These are phyloP conservation scores for Lasiurus borealis DNA, from an alignment of 2,113 vertebrate species.

Conservation along the genomic window DNA sequence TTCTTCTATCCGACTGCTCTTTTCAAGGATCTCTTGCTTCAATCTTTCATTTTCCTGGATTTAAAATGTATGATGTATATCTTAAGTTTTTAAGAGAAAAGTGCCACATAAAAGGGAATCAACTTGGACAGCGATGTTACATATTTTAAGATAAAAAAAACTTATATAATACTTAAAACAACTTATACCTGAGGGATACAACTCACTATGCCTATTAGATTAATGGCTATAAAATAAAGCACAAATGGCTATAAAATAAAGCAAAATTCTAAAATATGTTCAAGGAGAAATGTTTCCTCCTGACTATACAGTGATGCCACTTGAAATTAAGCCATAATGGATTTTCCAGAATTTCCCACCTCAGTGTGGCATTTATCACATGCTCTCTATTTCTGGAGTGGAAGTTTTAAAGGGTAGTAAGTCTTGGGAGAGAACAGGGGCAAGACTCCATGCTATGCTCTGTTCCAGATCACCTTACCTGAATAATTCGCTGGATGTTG, in stretches of 20 bases:
- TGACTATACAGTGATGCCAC: background rate
- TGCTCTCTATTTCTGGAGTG: background rate
- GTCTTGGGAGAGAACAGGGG: background rate
- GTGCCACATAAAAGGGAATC: constrained; percentile 26
- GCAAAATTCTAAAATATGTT: background rate
- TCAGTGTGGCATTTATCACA: background rate
- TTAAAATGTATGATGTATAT: constrained; percentile 38
- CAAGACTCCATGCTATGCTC: background rate
- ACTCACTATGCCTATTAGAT: background rate
- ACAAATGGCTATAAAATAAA: no score
- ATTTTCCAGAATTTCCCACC: constrained; percentile 48
- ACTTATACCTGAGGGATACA: background rate
- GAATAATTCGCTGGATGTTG: constrained; percentile 96
- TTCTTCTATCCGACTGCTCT: constrained; percentile 96
- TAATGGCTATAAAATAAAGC: background rate
- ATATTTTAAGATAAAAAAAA: constrained; percentile 60
- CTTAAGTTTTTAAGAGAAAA: constrained; percentile 49
- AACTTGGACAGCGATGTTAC: background rate
- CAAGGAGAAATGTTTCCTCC: constrained; percentile 50
- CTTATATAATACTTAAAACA: constrained; percentile 21
- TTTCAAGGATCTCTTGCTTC: constrained; percentile 98
- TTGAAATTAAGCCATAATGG: constrained; percentile 14
- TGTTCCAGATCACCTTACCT: constrained; percentile 86
- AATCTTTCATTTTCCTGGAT: constrained; percentile 97
- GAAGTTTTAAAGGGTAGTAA: background rate